Evolutionary conservation across 2,113 vertebrate genomes (phyloP).

Genomic region (Stegostoma tigrinum): DNA sequence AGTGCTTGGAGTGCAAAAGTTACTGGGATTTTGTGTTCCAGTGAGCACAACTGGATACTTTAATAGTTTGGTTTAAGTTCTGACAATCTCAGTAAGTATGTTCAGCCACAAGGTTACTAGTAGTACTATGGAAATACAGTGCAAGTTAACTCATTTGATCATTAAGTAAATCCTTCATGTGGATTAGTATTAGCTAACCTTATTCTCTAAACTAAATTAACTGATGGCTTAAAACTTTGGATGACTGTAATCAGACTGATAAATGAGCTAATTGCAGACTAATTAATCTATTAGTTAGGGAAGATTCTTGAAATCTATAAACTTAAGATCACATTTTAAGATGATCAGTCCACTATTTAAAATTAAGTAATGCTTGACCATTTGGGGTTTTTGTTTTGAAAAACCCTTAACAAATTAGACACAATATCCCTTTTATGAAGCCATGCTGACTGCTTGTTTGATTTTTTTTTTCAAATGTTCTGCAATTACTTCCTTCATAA

Average conservation of each 20-base stretch:
- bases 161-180: neutral
- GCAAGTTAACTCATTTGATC: neutral
- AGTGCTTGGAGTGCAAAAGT: neutral
- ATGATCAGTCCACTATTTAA: neutral
- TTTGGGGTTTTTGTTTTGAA: too few relatives aligned
- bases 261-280: neutral
- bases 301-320: neutral
- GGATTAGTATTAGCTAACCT: neutral
- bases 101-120: neutral
- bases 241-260: neutral
- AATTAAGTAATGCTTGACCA: neutral
- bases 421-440: too few relatives aligned
- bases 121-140: neutral
- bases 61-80: neutral
- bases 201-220: neutral
- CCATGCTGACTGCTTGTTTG: too few relatives aligned
- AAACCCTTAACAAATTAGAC: too few relatives aligned
- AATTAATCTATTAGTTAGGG: neutral
- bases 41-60: neutral
- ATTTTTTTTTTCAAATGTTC: too few relatives aligned
- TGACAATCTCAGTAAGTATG: neutral
- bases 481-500: too few relatives aligned
- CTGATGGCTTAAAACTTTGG: neutral
- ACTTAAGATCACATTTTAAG: neutral
- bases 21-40: neutral